Conservation (phyloP, 2,113 vertebrate genomes). For the Thalassoma bifasciatum region DNA sequence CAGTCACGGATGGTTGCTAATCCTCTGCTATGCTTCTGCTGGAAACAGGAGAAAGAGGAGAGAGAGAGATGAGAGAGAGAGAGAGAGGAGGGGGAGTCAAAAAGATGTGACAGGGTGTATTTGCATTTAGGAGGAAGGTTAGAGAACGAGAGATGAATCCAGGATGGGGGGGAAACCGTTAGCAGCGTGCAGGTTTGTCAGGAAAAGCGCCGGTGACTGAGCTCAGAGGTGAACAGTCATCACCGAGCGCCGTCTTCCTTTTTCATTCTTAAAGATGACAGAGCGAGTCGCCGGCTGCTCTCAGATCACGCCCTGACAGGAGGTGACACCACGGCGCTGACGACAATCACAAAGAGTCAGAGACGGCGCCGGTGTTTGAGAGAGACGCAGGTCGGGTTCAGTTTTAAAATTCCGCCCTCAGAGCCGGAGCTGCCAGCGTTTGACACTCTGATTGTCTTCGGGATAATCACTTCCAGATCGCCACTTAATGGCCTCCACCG, state of each 20-base stretch:
- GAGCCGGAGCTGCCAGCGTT: constrained; percentile 23
- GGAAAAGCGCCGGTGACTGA: constrained; percentile 47
- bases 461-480: constrained; percentile 50
- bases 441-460: constrained; percentile 49
- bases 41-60: constrained; percentile 25
- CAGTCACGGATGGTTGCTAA: constrained; percentile 81
- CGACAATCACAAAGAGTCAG: constrained; percentile 23
- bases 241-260: constrained; percentile 22
- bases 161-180: constrained; percentile 62
- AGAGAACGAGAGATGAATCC: constrained; percentile 67
- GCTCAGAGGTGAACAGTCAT: constrained; percentile 68
- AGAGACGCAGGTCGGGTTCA: constrained; percentile 44
- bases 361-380: not conserved
- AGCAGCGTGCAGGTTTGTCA: constrained; percentile 50
- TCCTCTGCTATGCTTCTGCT: constrained; percentile 71
- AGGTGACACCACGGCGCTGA: constrained; percentile 17
- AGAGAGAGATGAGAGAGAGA: constrained; percentile 7
- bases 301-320: constrained; percentile 60
- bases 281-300: constrained; percentile 25
- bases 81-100: constrained; percentile 49
- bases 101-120: constrained; percentile 72
- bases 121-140: constrained; percentile 74
- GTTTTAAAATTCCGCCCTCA: constrained; percentile 37
- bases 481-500: constrained; percentile 41
- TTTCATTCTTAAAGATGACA: constrained; percentile 60